Evolutionary conservation across 2,113 vertebrate genomes (phyloP), one percentile per base, ranked within the genome.

Genomic region (Loxodonta africana): DNA sequence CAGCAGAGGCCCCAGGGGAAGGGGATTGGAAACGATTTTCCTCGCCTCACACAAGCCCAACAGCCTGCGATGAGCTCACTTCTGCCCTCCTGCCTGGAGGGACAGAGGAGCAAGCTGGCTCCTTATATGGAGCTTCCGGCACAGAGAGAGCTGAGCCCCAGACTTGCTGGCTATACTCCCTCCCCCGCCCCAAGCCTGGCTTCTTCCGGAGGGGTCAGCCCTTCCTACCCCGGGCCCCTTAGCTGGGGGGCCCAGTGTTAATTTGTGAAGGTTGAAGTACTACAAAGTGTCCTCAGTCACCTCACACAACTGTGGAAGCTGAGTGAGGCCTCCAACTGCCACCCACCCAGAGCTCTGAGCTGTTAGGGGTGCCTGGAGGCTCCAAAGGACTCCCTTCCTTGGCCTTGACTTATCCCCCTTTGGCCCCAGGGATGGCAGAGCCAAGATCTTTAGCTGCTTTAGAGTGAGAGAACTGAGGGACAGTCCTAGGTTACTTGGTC

Each of bases 401-500:
- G 8, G 14, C 82, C 44, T 53, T 15, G 0, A 1, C 21, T 44
- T 1, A 1, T 9, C n/a, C 26, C 5, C 33, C 48, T 3, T 12
- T 18, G 46, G 60, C 62, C 44, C 14, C 46, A 0, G 7, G 0
- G 44, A 60, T 4, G 41, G 17, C 87, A 87, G 51, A 46, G 46
- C 6, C 6, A 30, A 73, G 76, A 14, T 20, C 30, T 5, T 18
- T 12, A 57, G 63, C 23, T 37, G 51, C 17, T 11, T 14, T 11
- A 5, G 94, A 28, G 2, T 0, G 25, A 63, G 25, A 11, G 12
- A 0, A 1, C 41, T 2, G 37, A 2, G 41, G 41, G n/a, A 14
- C 21, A 44, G 6, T 6, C 15, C 0, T 0, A 3, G 30, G 48
- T 1, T 41, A 14, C 4, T 0, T 14, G 26, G 37, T 33, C 8